Conservation (phyloP, 2,113 vertebrate genomes). For the Colinus virginianus region DNA sequence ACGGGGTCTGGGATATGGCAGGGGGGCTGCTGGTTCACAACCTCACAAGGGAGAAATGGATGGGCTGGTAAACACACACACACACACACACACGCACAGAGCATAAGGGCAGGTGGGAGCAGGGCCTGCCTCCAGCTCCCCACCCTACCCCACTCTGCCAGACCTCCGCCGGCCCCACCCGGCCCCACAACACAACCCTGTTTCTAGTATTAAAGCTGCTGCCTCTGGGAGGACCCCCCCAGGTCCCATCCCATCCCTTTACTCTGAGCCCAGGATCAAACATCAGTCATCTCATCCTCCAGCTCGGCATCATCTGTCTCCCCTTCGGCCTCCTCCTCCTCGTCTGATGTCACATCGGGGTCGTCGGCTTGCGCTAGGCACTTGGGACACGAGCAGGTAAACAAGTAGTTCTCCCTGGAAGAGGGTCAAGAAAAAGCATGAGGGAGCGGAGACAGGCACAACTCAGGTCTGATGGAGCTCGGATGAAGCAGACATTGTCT, state of each 20-base stretch:
- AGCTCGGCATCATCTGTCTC: conserved; percentile 92
- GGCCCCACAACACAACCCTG: conserved; percentile 33
- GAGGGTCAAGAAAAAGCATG: not conserved
- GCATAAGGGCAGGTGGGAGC: not conserved
- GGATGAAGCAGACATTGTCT: not conserved
- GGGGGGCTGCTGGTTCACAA: not conserved
- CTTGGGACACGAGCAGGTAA: conserved; percentile 94
- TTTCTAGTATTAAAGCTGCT: conserved; percentile 29
- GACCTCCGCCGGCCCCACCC: not conserved
- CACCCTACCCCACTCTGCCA: not conserved
- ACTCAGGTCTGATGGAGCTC: not conserved
- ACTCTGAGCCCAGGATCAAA: conserved; percentile 76
- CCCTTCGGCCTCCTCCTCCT: conserved; percentile 90
- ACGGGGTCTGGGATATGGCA: rapidly evolving
- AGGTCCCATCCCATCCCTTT: not conserved
- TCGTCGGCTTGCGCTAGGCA: conserved; percentile 91
- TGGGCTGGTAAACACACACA: not conserved
- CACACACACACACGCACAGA: not conserved
- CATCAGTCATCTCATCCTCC: conserved; percentile 98
- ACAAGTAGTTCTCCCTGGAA: conserved; percentile 96
- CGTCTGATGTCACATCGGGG: conserved; percentile 91
- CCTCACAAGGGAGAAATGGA: not conserved
- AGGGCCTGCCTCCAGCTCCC: conserved; percentile 18
- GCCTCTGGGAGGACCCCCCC: not conserved
- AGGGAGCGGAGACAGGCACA: rapidly evolving